Evolutionary conservation across 92 coral and sea anemone species (phyloP).

Genomic region (Isaurus tuberculatus): DNA sequence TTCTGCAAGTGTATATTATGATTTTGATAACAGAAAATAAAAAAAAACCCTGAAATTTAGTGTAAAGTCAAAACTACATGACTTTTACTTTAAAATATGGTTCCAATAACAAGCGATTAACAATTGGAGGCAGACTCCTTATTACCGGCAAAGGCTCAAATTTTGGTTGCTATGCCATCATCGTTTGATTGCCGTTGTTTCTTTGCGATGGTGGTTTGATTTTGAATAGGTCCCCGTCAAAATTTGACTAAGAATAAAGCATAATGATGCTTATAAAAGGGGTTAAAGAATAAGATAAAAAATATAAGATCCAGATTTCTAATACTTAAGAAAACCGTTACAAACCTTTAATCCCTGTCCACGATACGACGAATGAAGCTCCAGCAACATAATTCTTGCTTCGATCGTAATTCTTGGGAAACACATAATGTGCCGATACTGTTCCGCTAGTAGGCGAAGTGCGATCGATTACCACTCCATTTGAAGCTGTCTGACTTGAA

Average conservation of each 20-base stretch:
- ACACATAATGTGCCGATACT: conserved; percentile 81
- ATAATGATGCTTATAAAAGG: background rate
- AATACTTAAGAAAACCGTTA: background rate
- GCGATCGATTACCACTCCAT: conserved; percentile 91
- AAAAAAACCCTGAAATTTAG: no score
- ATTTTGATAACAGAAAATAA: no score
- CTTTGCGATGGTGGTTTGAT: no score
- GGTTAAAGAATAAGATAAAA: background rate
- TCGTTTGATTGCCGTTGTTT: no score
- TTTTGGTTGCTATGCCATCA: no score
- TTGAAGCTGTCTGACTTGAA: conserved; percentile 76
- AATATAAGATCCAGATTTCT: background rate
- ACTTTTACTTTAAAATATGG: no score
- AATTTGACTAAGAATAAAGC: background rate
- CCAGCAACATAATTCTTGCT: conserved; percentile 79
- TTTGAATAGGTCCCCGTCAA: no score
- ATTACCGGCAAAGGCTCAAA: no score
- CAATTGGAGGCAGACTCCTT: no score
- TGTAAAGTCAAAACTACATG: no score
- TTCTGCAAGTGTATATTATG: no score
- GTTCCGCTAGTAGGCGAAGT: conserved; percentile 84
- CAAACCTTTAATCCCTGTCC: conserved; percentile 84
- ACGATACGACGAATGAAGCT: conserved; percentile 76
- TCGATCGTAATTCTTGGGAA: conserved; percentile 88
- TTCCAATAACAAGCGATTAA: no score